Conservation (phyloP, 1,140 invertebrate species). For the Camponotus floridanus region DNA sequence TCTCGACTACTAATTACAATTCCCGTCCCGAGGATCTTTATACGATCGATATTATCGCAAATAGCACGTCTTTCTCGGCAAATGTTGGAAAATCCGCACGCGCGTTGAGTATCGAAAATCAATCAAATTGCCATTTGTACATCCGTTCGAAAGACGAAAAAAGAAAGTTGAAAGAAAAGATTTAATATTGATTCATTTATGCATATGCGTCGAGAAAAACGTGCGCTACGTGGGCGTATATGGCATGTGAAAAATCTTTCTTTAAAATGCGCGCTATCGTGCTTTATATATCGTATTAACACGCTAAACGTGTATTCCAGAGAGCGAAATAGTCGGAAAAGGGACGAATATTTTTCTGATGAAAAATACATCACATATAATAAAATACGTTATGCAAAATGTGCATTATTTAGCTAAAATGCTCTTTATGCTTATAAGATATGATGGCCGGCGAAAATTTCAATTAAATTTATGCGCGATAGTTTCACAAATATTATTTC, state of each 20-base stretch:
- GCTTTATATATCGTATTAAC: not conserved
- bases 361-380: not conserved
- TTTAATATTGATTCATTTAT: constrained; percentile 29
- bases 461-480: not conserved
- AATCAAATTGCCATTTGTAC: constrained; percentile 31
- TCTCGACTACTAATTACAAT: not conserved
- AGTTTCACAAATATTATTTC: too few relatives aligned
- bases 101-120: constrained; percentile 4
- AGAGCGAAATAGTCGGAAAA: not conserved
- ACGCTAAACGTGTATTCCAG: not conserved
- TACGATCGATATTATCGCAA: constrained; percentile 17
- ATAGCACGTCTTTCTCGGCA: not conserved
- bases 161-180: constrained; percentile 11
- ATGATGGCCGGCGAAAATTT: not conserved
- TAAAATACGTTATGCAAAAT: not conserved
- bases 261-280: constrained; percentile 1
- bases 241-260: not conserved
- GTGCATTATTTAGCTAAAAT: not conserved
- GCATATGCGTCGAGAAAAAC: not conserved
- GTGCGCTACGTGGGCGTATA: not conserved
- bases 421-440: not conserved
- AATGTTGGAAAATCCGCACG: not conserved
- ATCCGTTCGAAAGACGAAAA: not conserved
- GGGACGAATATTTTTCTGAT: not conserved
- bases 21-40: not conserved